Evolutionary conservation across 2,113 vertebrate genomes (phyloP), one percentile per base, ranked within the genome.

Genomic region (Gasterosteus aculeatus): DNA sequence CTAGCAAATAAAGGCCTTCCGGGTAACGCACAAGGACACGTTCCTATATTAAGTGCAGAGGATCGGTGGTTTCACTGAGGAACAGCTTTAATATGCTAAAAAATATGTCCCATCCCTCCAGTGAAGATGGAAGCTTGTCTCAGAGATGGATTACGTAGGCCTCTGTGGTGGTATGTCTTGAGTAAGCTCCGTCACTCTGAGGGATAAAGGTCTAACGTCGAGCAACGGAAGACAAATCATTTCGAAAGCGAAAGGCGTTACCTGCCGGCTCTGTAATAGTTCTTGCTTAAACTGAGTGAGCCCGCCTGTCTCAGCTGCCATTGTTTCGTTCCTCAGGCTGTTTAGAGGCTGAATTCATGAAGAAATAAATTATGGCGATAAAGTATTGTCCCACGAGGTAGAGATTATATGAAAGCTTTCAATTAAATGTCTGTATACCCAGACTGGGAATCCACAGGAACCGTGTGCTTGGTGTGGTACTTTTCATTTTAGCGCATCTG

Each of bases 41-140:
- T 75, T 70, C 77, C 89, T 70, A 71, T 77, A 86, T 77, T 60
- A 73, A 82, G 82, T 80, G 72, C 56, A 57, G 15, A 73, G 79
- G 85, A 91, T 84, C 87, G 83, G 82, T 80, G 73, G 80, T 81
- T 84, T 81, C 72, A 58, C 83, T 68, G 83, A 87, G 81, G 90
- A 89, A 88, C 86, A 72, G 88, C 82, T 88, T 89, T 85, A 87
- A 91, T 86, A 90, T 88, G 88, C 78, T 85, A 91, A 87, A 90
- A 87, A 87, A 85, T 82, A 83, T 75, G 82, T 80, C 59, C 66
- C 80, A 77, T 81, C 78, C 76, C 63, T 81, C 35, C 78, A 66
- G 61, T 6, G 68, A 66, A 66, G 87, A 91, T 59, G 84, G 85
- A 83, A 46, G 75, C 59, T 78, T 69, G 83, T 78, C 86, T 81